These are phyloP conservation scores for Diadophis punctatus DNA, from an alignment of 2,113 vertebrate genomes.

Conservation along the genomic window DNA sequence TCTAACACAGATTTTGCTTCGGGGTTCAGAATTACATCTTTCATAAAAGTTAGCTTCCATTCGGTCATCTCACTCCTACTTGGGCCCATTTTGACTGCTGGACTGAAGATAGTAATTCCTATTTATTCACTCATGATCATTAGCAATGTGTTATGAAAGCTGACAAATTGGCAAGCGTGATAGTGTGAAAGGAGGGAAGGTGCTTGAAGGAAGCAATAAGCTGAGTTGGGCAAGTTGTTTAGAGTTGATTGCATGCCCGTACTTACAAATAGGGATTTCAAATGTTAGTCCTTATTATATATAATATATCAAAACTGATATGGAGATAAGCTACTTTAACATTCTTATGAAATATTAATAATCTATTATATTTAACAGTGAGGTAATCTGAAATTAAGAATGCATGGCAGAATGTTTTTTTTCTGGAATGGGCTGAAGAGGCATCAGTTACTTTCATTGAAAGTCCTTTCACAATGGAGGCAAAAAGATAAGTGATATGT, in stretches of 20 bases:
- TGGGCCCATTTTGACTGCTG: neutral
- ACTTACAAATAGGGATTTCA: neutral
- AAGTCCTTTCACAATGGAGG: neutral
- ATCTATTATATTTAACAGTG: neutral
- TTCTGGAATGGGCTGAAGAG: neutral
- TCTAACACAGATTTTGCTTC: neutral
- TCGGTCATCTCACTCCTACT: neutral
- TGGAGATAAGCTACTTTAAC: neutral
- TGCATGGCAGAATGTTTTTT: neutral
- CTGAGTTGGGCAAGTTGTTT: neutral
- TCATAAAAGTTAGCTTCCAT: neutral
- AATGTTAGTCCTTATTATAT: neutral
- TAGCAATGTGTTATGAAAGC: slow-evolving; percentile 1
- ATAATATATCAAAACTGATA: neutral
- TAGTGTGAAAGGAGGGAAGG: neutral
- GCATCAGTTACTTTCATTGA: neutral
- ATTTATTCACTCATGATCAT: neutral
- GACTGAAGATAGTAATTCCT: neutral
- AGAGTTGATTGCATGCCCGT: neutral
- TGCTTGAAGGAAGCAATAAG: neutral
- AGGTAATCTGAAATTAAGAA: neutral
- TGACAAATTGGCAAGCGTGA: neutral
- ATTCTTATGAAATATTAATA: neutral
- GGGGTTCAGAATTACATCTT: neutral
- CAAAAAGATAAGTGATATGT: neutral